These are phyloP conservation scores for Vombatus ursinus DNA, from an alignment of 2,113 vertebrate species.

Conservation along the genomic window DNA sequence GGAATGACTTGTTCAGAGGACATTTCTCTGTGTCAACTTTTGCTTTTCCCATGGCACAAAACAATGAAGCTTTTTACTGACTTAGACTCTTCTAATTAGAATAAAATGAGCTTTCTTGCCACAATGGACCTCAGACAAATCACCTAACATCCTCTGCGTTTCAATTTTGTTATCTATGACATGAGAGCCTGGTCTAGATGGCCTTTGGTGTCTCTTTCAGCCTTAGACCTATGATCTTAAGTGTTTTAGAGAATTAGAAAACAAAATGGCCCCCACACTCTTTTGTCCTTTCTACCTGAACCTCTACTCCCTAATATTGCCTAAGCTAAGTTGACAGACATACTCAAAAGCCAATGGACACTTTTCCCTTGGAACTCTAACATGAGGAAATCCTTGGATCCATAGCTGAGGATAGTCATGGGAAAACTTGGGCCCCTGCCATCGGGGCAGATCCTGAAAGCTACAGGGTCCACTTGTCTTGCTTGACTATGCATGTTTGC, in stretches of 20 bases:
- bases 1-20: neutral
- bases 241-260: neutral
- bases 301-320: neutral
- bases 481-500: too few relatives aligned
- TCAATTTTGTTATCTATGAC: neutral
- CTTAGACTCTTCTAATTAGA: neutral
- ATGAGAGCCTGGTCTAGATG: neutral
- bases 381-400: too few relatives aligned
- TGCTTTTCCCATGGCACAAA: neutral
- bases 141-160: neutral
- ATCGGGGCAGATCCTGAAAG: too few relatives aligned
- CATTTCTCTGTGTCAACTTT: neutral
- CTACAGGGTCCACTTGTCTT: too few relatives aligned
- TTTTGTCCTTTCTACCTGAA: neutral
- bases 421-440: too few relatives aligned
- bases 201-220: neutral
- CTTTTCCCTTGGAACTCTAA: neutral
- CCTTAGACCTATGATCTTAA: neutral
- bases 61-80: neutral
- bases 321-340: neutral
- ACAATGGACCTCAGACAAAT: neutral
- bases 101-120: neutral
- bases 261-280: neutral
- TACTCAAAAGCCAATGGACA: neutral
- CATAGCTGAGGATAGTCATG: too few relatives aligned